Conservation (phyloP, 64 coral and sea anemone genomes). For the Exaiptasia diaphana region DNA sequence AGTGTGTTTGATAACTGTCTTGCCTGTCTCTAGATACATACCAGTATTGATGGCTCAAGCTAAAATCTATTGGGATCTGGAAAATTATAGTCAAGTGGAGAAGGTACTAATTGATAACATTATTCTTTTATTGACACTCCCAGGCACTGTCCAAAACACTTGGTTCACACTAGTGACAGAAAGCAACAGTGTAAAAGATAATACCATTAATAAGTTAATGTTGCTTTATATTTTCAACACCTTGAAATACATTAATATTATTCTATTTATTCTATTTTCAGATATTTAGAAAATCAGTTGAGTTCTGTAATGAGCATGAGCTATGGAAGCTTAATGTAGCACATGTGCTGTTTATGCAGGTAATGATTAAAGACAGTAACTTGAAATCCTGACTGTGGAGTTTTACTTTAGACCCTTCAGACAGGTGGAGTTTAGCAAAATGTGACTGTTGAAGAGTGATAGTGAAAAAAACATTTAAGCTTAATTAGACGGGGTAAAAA, state of each 20-base stretch:
- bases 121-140: no score
- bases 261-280: background rate
- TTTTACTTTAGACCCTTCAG: no score
- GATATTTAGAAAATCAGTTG: constrained; percentile 99
- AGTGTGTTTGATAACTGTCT: background rate
- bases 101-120: no score
- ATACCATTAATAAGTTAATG: no score
- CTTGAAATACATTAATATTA: background rate
- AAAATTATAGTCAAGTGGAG: constrained; percentile 98
- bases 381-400: no score
- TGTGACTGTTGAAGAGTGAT: background rate
- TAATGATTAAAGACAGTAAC: no score
- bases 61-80: constrained; percentile 99
- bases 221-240: no score
- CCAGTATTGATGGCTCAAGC: constrained; percentile 97
- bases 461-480: background rate
- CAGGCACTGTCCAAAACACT: no score
- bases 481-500: no score
- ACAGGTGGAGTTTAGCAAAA: no score
- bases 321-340: constrained; percentile 98
- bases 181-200: no score
- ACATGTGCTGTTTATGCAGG: constrained; percentile 99
- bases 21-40: constrained; percentile 66
- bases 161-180: no score
- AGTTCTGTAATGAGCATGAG: constrained; percentile 98